Evolutionary conservation across 2,797 vertebrate genomes (phyloP), one percentile per base, ranked within the genome.

Genomic region (Zalophus californianus): DNA sequence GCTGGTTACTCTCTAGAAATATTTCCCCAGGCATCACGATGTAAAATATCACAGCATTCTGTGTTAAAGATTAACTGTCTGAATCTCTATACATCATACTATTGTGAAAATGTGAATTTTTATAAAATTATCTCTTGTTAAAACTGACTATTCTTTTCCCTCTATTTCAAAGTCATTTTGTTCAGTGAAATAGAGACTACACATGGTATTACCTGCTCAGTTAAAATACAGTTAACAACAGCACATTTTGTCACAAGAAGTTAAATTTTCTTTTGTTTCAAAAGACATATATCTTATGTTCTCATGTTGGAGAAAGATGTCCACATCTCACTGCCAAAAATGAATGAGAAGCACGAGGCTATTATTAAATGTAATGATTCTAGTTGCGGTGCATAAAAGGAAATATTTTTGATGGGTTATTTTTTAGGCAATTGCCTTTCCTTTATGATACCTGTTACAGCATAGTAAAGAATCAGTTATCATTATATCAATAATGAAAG

Each of bases 41-140:
- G 72, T 98, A 98, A 98, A 98, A 85, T 95, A 95, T 50, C 94
- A 97, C 56, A 48, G 54, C 97, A 96, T 98, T 97, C 90, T 98
- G 0, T 97, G 93, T 98, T 96, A 96, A 98, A 93, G 58, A 93
- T 86, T 97, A 90, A 87, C 62, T 84, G 16, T 96, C 54, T 32
- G 27, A 62, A 80, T 78, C 60, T 92, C 96, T 98, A 82, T 98
- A 96, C 94, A 94, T 95, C 80, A 93, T 96, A 90, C 97, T 96
- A 95, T 97, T 98, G 86, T 98, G 95, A 98, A 96, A 97, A 96
- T 98, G 97, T 98, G 97, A 96, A 93, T 93, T 97, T 97, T 97
- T 97, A 96, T 98, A 85, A 98, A 98, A 96, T 94, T 92, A 62
- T 91, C 96, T 88, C 94, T 91, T 72, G 95, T 98, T 97, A 98